Conservation (phyloP, 2,797 vertebrate genomes). For the Clarias platycephalus region DNA sequence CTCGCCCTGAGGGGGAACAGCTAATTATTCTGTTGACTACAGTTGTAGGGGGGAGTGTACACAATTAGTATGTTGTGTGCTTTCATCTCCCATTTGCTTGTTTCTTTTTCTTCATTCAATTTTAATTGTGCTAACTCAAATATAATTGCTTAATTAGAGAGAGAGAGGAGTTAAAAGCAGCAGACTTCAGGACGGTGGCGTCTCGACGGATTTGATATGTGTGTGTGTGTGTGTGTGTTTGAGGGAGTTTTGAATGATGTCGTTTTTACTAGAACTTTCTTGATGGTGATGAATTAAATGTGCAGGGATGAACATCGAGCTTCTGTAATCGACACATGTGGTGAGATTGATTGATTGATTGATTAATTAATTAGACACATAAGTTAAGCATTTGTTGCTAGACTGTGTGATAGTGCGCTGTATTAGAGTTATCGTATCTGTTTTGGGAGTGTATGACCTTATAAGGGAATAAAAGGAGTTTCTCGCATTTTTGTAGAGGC, state of each 20-base stretch:
- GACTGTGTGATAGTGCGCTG: neutral
- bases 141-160: constrained; percentile 63
- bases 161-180: constrained; percentile 38
- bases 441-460: neutral
- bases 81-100: constrained; percentile 42
- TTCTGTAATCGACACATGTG: neutral
- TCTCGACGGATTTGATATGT: constrained; percentile 53
- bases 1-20: constrained; percentile 72
- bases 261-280: neutral
- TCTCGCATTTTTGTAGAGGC: neutral
- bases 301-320: neutral
- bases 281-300: neutral
- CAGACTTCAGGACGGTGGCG: constrained; percentile 32
- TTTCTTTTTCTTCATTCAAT: constrained; percentile 67
- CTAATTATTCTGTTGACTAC: constrained; percentile 80
- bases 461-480: neutral
- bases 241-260: neutral
- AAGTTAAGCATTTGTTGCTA: neutral
- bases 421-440: neutral
- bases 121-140: constrained; percentile 54
- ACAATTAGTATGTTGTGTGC: constrained; percentile 44
- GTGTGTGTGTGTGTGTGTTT: neutral
- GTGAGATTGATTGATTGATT: neutral
- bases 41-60: constrained; percentile 66
- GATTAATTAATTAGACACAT: too few relatives aligned